Evolutionary conservation across 2,113 vertebrate species (phyloP), one percentile per base, ranked within the genome.

Genomic region (Myrmecophaga tridactyla): DNA sequence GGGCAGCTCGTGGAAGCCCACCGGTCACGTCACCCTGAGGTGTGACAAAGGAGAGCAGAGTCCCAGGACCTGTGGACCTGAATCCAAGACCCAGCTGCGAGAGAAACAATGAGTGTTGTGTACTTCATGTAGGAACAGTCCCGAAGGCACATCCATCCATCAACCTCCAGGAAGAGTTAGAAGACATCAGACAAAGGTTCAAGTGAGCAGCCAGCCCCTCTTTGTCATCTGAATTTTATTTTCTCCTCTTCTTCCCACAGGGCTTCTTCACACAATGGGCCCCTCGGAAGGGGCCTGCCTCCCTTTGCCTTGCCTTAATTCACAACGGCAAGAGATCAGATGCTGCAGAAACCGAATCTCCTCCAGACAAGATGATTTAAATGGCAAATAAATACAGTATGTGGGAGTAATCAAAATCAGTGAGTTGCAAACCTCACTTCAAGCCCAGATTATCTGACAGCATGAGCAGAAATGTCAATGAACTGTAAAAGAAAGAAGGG

Each of bases 331-430:
- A 92, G 94, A 95, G 97, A 97, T 97, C 96, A 97, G 94, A 94
- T 72, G 98, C 92, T 92, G 88, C 82, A 93, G 58, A 97, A 92
- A 96, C 96, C 53, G 88, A 91, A 97, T 96, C 97, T 97, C 87
- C 92, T 96, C 95, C 97, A 97, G 97, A 97, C 97, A 97, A 96
- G 96, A 96, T 69, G 75, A 98, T 97, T 98, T 98, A 98, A 98
- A 98, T 29, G 46, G 97, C 98, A 98, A 97, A 97, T 97, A 98
- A 97, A 98, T 97, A 98, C 86, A 97, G 96, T 94, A 89, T 10
- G 96, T 97, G 97, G 98, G 98, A 95, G 96, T 97, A 94, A 98
- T 98, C 97, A 98, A 98, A 98, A 97, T 97, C 36, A 67, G 98
- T 31, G 75, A 95, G 95, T 97, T 12, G 65, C 92, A 97, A 95